Conservation (phyloP, 2,888 invertebrate genomes). For the Pandemis corylana region DNA sequence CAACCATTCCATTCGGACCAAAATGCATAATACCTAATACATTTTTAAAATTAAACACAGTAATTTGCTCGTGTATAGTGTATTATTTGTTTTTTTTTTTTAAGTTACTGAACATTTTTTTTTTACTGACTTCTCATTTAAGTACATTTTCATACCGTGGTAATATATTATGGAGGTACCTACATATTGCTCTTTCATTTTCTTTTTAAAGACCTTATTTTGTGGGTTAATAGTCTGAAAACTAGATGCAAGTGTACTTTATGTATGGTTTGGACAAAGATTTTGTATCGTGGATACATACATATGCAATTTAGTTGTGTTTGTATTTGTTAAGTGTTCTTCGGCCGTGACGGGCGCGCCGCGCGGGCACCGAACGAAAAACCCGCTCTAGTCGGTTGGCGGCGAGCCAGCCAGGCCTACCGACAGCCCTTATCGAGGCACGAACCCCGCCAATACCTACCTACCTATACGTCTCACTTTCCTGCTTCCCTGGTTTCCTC, state of each 20-base stretch:
- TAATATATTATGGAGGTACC: no score
- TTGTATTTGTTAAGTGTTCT: constrained; percentile 17
- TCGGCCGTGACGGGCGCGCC: constrained; percentile 9
- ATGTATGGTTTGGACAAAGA: not conserved
- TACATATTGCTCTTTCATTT: no score
- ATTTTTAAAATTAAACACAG: not conserved
- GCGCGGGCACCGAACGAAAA: constrained; percentile 42
- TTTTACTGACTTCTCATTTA: no score
- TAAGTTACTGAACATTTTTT: no score
- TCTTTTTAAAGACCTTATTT: not conserved
- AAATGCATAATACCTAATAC: not conserved
- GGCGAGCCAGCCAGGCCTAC: constrained; percentile 58
- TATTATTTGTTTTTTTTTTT: not conserved
- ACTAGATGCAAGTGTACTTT: not conserved
- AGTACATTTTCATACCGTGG: no score
- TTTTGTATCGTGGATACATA: not conserved
- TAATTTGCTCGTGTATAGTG: not conserved
- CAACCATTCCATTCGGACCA: not conserved
- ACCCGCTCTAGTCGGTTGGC: constrained; percentile 61
- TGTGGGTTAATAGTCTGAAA: not conserved
- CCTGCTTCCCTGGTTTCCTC: constrained; percentile 9
- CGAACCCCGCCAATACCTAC: constrained; percentile 31
- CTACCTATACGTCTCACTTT: constrained; percentile 25
- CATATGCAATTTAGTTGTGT: constrained; percentile 3
- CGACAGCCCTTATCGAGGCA: constrained; percentile 52